These are phyloP conservation scores for Petaurus breviceps DNA, from an alignment of 2,113 vertebrate genomes.

Conservation along the genomic window DNA sequence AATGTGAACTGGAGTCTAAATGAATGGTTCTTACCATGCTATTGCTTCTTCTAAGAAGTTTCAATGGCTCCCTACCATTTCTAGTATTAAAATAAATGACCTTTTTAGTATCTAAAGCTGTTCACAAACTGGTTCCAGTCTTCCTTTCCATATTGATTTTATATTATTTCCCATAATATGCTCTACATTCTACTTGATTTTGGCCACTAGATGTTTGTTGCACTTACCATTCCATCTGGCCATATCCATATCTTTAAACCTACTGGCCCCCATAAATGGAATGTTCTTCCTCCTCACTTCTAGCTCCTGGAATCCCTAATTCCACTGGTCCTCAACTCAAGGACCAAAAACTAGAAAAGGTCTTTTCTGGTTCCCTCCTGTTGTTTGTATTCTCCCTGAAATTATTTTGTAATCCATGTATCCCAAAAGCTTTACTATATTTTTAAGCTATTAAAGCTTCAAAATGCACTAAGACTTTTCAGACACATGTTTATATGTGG, in stretches of 20 bases:
- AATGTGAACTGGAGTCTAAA: not conserved
- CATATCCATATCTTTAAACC: not conserved
- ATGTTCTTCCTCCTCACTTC: not conserved
- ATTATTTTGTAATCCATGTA: not conserved
- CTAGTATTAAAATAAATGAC: not conserved
- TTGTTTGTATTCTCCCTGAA: not conserved
- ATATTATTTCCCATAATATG: not conserved
- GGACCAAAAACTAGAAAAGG: not conserved
- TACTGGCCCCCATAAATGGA: not conserved
- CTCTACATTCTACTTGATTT: not conserved
- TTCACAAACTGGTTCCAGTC: not conserved
- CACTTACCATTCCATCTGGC: not conserved
- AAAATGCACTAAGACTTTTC: not conserved
- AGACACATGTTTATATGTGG: not conserved
- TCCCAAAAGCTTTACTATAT: not conserved
- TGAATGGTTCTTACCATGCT: not conserved
- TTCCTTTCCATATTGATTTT: not conserved
- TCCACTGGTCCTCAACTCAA: not conserved
- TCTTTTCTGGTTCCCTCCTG: not conserved
- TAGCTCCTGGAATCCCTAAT: not conserved
- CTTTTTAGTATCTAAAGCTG: not conserved
- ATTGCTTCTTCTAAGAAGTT: not conserved
- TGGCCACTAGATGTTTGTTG: not conserved
- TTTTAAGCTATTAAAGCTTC: not conserved
- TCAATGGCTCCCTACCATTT: not conserved